A percentile compares a stretch with the other conserved stretches of the same genome.
These are phyloP conservation scores for Phoenicopterus ruber DNA, from an alignment of 2,113 vertebrate genomes.

Conservation along the genomic window DNA sequence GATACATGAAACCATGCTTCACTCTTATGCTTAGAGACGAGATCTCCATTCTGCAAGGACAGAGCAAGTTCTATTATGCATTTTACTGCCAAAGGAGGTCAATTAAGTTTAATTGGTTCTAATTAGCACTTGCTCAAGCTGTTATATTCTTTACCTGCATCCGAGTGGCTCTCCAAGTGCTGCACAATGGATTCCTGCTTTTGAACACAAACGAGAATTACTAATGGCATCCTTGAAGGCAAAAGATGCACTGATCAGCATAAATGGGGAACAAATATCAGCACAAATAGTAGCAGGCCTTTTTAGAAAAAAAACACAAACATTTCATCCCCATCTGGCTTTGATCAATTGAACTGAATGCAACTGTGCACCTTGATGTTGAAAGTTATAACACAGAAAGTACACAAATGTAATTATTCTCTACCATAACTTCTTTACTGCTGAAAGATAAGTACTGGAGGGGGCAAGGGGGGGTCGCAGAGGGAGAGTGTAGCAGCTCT, in stretches of 20 bases:
- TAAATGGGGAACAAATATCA: slow-evolving; percentile 19
- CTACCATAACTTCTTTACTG: neutral
- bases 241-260: slow-evolving; percentile 55
- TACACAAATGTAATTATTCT: slow-evolving; percentile 12
- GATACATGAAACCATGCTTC: slow-evolving; percentile 7
- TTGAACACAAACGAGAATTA: slow-evolving; percentile 45
- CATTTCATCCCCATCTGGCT: slow-evolving; percentile 2
- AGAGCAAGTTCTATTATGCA: slow-evolving; percentile 50
- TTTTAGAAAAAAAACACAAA: neutral
- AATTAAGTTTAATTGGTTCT: slow-evolving; percentile 69
- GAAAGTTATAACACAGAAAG: neutral
- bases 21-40: slow-evolving; percentile 10
- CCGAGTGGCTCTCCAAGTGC: slow-evolving; percentile 51
- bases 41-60: slow-evolving; percentile 61
- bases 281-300: neutral
- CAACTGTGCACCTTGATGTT: slow-evolving; percentile 2
- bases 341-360: slow-evolving; percentile 38
- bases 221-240: slow-evolving; percentile 60
- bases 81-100: slow-evolving; percentile 63
- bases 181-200: slow-evolving; percentile 57
- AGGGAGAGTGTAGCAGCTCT: neutral
- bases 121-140: slow-evolving; percentile 66
- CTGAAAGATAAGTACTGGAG: neutral
- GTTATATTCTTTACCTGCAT: slow-evolving; percentile 67
- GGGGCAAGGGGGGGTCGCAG: no score